Percentiles rank a stretch among this genome's conserved stretches.
Evolutionary conservation across 2,113 vertebrate genomes (phyloP).

Genomic region (Mustela nigripes): DNA sequence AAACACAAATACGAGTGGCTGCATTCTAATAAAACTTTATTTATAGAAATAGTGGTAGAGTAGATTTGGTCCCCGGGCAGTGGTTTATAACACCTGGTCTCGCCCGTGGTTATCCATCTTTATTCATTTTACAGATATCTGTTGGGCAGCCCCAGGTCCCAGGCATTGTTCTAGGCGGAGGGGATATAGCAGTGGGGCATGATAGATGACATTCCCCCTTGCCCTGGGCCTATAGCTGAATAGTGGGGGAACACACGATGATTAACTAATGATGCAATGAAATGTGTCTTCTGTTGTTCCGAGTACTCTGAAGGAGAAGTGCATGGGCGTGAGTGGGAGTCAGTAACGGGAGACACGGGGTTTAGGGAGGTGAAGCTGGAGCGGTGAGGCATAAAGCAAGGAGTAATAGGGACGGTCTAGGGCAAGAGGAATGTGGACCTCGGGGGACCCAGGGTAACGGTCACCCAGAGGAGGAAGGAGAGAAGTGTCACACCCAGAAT

Average conservation of each 20-base stretch:
- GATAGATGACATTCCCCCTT: background rate
- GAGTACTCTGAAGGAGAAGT: background rate
- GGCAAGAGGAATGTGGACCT: background rate
- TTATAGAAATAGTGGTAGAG: background rate
- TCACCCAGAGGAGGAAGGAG: background rate
- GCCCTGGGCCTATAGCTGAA: background rate
- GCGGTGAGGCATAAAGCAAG: fast-evolving
- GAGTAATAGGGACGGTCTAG: fast-evolving
- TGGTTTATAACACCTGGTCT: background rate
- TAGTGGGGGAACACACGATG: background rate
- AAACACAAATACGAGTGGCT: background rate
- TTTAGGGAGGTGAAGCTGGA: background rate
- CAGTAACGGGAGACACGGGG: background rate
- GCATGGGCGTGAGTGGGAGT: background rate
- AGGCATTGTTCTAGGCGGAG: too few relatives aligned
- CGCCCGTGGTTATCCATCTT: background rate
- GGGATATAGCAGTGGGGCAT: background rate
- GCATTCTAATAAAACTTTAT: background rate
- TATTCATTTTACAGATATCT: background rate
- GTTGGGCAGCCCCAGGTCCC: background rate
- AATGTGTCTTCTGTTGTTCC: background rate
- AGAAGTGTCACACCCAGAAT: background rate
- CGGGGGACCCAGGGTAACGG: background rate
- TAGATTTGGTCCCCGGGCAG: background rate
- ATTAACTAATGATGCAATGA: background rate